Evolutionary conservation across 2,113 vertebrate genomes (phyloP), one percentile per base, ranked within the genome.

Genomic region (Saimiri boliviensis): DNA sequence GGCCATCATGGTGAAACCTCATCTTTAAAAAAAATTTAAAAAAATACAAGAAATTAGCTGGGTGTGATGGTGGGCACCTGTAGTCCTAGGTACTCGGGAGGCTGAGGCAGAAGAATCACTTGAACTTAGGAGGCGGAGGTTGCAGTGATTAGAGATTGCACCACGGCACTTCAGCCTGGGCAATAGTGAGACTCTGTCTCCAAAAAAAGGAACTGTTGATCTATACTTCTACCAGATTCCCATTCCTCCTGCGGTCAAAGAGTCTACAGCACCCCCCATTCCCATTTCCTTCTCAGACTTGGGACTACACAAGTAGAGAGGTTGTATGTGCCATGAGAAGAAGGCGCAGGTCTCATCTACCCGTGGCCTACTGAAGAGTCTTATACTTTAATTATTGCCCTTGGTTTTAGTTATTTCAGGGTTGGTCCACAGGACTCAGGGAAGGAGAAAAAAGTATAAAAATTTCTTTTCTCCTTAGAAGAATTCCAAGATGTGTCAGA

Each of bases 331-430:
- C 45, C 76, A 40, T 63, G 11, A 87, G 56, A 56, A 40, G 35
- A 56, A 47, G 35, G 6, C 27, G 6, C 32, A 10, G 11, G 45
- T 56, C 16, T 37, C 23, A 49, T 80, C 13, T 13, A 73, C 12
- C 23, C 58, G 73, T 49, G 84, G 52, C 25, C 77, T 86, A 84
- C 21, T 74, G 25, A 70, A 68, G 32, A 81, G 35, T 82, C 74
- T 63, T 70, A 37, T 11, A 74, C 37, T 89, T 93, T 82, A 84
- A 49, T 86, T 93, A 92, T 70, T 93, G 68, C n/a, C 42, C 73
- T 89, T 92, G 58, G 56, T 93, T 89, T 91, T 32, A 86, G 40
- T 85, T 86, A 91, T 83, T 86, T 90, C 47, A 92, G 14, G 35
- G 20, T 93, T 93, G 70, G 47, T 89, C 76, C 94, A 89, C 20